Base-by-base conservation (phyloP, 1,140 invertebrate genomes). In the Euura saliciscinereae region DNA sequence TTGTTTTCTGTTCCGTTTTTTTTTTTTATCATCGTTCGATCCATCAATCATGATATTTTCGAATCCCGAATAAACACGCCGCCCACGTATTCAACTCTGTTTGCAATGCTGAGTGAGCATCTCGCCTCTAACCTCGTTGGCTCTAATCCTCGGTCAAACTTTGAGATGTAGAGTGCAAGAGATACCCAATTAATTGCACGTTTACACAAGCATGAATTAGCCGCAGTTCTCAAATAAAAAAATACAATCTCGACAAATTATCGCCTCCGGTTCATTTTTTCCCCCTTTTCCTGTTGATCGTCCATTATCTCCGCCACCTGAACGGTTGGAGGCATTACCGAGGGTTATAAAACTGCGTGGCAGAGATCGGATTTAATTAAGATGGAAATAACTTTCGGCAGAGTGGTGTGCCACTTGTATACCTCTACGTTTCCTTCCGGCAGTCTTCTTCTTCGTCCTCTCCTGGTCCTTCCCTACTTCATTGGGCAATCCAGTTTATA, bases 111-210 rank as follows among this genome's bases (percentile, higher is more conserved):
- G 78, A 77, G 71, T 76, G 79, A 69, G 75, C 74, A 72, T 77
- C 73, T 79, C 78, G 65, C 67, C 68, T 70, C 59, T 68, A 44
- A 70, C 72, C 72, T 45, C 66, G 65, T 69, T 42, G 51, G 74
- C 67, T 64, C 68, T 71, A 59, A 77, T 71, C 44, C 43, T 74
- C 75, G 73, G 28, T 68, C 74, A 71, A 69, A 75, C 70, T 74
- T 69, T 73, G 74, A 76, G 76, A 59, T 28, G 28, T 59, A 77
- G 79, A 76, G 77, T 79, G 75, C 75, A 75, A 79, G 80, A 80
- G 74, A 46, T 80, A 75, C 71, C 77, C 79, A 82, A 82, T 79
- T 82, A 80, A 74, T 45, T 28, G 28, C 28, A 28, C 28, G 28
- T 28, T 28, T 28, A 28, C 28, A 28, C 28, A 28, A 28, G 28